Conservation (phyloP, 2,113 vertebrate species). For the Elephantulus edwardii region DNA sequence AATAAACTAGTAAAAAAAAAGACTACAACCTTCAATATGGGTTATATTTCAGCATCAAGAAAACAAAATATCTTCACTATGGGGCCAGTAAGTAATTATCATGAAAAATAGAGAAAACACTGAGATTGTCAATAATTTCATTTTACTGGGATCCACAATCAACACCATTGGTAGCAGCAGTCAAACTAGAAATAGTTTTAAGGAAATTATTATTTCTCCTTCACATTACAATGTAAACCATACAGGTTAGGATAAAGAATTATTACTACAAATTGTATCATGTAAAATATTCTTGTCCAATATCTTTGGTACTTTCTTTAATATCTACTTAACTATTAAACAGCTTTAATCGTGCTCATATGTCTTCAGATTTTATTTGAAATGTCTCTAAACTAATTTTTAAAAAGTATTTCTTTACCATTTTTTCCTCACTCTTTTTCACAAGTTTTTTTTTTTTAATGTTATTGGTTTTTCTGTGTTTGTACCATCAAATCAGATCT, state of each 20-base stretch:
- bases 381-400: neutral
- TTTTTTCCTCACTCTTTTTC: neutral
- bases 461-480: slow-evolving; percentile 1
- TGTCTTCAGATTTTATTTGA: neutral
- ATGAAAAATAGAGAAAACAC: too few relatives aligned
- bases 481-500: too few relatives aligned
- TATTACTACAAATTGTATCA: neutral
- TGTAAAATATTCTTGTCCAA: neutral
- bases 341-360: neutral
- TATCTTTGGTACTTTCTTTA: neutral
- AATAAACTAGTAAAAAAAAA: too few relatives aligned
- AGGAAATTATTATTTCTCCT: neutral
- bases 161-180: too few relatives aligned
- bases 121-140: too few relatives aligned
- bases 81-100: too few relatives aligned
- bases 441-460: neutral
- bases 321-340: neutral
- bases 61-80: too few relatives aligned
- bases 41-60: too few relatives aligned
- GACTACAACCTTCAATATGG: too few relatives aligned
- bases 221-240: neutral
- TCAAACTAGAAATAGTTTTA: neutral
- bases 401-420: neutral
- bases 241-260: neutral
- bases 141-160: too few relatives aligned